Evolutionary conservation across 1,140 invertebrate species (phyloP), one percentile per base, ranked within the genome.

Genomic region (Drosophila busckii): DNA sequence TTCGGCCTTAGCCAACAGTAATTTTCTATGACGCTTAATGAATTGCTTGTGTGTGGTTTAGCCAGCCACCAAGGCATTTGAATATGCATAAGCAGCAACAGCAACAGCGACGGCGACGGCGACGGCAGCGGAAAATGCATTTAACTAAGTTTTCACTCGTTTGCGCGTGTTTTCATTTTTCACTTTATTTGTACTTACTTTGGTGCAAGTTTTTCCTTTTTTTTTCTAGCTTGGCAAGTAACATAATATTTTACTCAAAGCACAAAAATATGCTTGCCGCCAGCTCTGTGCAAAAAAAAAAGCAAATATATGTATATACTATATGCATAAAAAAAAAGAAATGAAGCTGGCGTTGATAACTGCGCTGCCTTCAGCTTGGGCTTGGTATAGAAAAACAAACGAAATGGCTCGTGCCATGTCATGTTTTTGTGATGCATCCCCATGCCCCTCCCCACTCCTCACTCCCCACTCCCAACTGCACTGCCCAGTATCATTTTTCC

Each of bases 161-260:
- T n/a, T n/a, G n/a, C n/a, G n/a, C n/a, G n/a, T n/a, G n/a, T 45
- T 45, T 19, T 17, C 28, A 29, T 45, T 26, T 10, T 42, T 42
- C 22, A 20, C 31, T 19, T 13, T 45, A 17, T 48, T 40, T 37
- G 29, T 31, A 20, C 40, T 23, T 17, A 19, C 16, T 42, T n/a
- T n/a, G 40, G 9, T 2, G 3, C 15, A 22, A 19, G 25, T 26
- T 62, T 42, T 35, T 25, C 32, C 31, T 13, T 23, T 38, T 49
- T 54, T 23, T 54, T 34, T 13, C 31, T 73, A 50, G 32, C 54
- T 60, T 82, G 41, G 22, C 38, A 49, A n/a, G 73, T 80, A 82
- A 80, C 75, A 80, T 70, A 80, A 80, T 82, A 80, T 80, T 80
- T 82, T 80, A 82, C 75, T 80, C 75, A 75, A 63, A 55, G 70